A percentile compares a stretch with the other conserved stretches of the same genome.
These are phyloP conservation scores for Bolinopsis microptera DNA, from an alignment of 37 sponge, comb jelly and placozoan species.

Conservation along the genomic window DNA sequence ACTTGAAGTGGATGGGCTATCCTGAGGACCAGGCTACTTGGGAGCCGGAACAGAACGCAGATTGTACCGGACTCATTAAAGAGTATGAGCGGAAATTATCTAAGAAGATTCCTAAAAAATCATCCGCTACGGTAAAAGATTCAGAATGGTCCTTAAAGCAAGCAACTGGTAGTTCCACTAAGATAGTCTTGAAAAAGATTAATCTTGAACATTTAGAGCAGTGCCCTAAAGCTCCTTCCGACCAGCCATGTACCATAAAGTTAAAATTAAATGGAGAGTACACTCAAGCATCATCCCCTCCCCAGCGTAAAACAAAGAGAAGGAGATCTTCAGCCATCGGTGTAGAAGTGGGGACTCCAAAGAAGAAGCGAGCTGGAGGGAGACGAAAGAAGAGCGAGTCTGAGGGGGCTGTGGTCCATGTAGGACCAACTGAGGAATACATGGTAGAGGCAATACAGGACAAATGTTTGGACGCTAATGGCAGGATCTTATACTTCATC, in stretches of 20 bases:
- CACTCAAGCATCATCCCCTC: not conserved
- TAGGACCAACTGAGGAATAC: not conserved
- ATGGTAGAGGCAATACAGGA: slow-evolving; percentile 41
- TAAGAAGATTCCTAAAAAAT: slow-evolving; percentile 31
- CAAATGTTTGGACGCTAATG: slow-evolving; percentile 55
- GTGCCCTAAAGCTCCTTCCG: not conserved
- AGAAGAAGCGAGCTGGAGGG: not conserved
- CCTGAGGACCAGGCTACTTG: slow-evolving; percentile 79
- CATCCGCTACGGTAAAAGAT: not conserved
- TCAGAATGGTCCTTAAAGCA: slow-evolving; percentile 43
- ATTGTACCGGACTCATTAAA: slow-evolving; percentile 76
- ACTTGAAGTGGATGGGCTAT: slow-evolving; percentile 84
- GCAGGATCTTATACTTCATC: slow-evolving; percentile 40
- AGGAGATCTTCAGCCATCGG: slow-evolving; percentile 37
- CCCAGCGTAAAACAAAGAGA: slow-evolving; percentile 14
- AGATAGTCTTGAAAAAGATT: slow-evolving; percentile 47
- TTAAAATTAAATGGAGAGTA: not conserved
- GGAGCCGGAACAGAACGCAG: slow-evolving; percentile 83
- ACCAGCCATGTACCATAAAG: not conserved
- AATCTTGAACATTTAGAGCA: not conserved
- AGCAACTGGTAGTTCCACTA: slow-evolving; percentile 26
- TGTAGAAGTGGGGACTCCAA: slow-evolving; percentile 1
- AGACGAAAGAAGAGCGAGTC: not conserved
- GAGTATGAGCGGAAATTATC: slow-evolving; percentile 70
- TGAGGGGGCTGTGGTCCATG: not conserved